Base-by-base conservation (phyloP, 1,140 invertebrate genomes). In the Cyrtorhinus lividipennis region DNA sequence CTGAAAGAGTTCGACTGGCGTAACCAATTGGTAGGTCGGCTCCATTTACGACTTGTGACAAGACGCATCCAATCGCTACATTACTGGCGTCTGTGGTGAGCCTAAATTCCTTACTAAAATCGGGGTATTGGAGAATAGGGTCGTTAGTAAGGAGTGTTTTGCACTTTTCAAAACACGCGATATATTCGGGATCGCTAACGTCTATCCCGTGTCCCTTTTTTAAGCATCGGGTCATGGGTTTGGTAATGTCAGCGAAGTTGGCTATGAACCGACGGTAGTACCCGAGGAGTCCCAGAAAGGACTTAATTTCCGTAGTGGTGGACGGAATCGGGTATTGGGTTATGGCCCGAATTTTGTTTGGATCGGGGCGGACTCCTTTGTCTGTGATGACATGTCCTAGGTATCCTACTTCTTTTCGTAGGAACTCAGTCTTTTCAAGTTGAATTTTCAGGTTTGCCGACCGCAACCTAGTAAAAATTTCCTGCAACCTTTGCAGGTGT, bases 121-220 rank as follows among this genome's bases (percentile, higher is more conserved):
- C 71, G 1, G 72, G 73, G 27, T 71, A 67, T 62, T 72, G 68
- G 1, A 78, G 20, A 10, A 72, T 56, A 18, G 64, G 64, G 25
- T 73, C 66, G 24, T 72, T 71, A 2, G 67, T 71, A 27, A 77
- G 64, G 30, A 38, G 66, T 38, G 69, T 63, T 69, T 74, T 75
- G 25, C 76, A 63, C 0, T 59, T 68, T 18, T 75, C 66, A 59
- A 77, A 64, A 46, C 56, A 60, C 1, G 25, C 22, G 1, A 61
- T 13, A n/a, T 60, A 60, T 1, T 60, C 56, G 22, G 25, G 25
- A 24, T 59, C 68, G 2, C 15, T 20, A 18, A 53, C 18, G n/a
- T 56, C 57, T 44, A 45, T 48, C 15, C 20, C 24, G 57, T 66
- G n/a, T n/a, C n/a, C 30, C 15, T 38, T 38, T 38, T 59, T 26